Evolutionary conservation across 35 echinoderm and acorn worm genomes (phyloP).

Genomic region (Ptychodera flava): DNA sequence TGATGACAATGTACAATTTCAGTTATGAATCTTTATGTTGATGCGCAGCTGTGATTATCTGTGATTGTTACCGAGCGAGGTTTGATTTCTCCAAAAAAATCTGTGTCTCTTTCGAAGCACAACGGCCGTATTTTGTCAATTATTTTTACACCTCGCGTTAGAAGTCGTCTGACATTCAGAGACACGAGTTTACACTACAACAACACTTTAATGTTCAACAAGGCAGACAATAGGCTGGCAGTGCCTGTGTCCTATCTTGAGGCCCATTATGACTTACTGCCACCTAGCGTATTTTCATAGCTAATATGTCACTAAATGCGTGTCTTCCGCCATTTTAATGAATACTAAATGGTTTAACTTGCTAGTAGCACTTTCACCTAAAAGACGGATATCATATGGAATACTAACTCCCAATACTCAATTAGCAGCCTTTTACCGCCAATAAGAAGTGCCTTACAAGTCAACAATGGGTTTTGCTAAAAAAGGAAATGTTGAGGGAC

Average conservation of each 20-base stretch:
- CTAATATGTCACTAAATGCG: background rate
- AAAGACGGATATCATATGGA: background rate
- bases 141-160: no score
- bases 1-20: no score
- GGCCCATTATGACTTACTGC: background rate
- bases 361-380: background rate
- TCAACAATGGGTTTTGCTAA: background rate
- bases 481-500: background rate
- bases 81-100: no score
- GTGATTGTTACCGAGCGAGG: no score
- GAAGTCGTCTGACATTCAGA: no score
- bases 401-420: background rate
- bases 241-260: background rate
- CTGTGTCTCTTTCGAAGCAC: no score
- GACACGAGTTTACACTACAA: no score
- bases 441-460: background rate
- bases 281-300: background rate
- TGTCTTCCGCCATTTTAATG: background rate
- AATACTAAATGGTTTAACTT: constrained; percentile 2
- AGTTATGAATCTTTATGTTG: no score
- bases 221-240: no score
- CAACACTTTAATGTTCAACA: no score
- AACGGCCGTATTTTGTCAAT: no score
- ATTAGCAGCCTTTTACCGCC: background rate
- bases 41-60: no score